These are phyloP conservation scores for Poicephalus gulielmi DNA, from an alignment of 2,113 vertebrate genomes.

Conservation along the genomic window DNA sequence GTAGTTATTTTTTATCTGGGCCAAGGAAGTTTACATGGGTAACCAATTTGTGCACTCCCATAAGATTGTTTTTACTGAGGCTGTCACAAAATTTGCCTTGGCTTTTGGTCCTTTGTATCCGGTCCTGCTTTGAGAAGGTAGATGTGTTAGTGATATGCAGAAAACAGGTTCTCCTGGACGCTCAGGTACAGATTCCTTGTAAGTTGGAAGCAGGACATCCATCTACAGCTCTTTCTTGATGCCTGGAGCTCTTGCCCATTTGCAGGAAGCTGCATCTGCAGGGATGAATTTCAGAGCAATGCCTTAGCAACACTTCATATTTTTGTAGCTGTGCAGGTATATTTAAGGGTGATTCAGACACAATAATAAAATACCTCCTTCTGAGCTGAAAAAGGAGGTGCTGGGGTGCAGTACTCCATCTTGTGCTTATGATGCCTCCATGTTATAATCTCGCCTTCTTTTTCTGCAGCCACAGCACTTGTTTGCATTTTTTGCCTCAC, in stretches of 20 bases:
- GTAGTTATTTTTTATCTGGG: background rate
- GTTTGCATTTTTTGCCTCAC: background rate
- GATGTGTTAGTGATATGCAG: background rate
- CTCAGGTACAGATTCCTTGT: background rate
- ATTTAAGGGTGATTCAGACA: background rate
- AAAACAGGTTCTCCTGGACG: background rate
- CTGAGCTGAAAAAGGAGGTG: background rate
- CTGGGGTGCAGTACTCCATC: background rate
- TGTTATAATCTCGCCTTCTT: background rate
- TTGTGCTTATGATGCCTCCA: background rate
- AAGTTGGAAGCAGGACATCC: background rate
- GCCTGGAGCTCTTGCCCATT: background rate
- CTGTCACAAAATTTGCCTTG: background rate
- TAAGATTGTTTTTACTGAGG: background rate
- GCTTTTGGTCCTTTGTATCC: background rate
- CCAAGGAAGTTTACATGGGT: accelerated
- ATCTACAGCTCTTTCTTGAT: background rate
- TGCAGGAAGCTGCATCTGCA: background rate
- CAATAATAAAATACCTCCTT: background rate
- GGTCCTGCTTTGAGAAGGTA: background rate
- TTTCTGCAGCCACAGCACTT: background rate
- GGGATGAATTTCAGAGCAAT: background rate
- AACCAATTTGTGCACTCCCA: background rate
- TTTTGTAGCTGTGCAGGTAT: background rate
- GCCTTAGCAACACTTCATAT: background rate